Percentiles rank a stretch among this genome's conserved stretches.
phyloP scores from a whole-genome alignment of 2,888 invertebrate species.

The Apodemia hepburni region DNA sequence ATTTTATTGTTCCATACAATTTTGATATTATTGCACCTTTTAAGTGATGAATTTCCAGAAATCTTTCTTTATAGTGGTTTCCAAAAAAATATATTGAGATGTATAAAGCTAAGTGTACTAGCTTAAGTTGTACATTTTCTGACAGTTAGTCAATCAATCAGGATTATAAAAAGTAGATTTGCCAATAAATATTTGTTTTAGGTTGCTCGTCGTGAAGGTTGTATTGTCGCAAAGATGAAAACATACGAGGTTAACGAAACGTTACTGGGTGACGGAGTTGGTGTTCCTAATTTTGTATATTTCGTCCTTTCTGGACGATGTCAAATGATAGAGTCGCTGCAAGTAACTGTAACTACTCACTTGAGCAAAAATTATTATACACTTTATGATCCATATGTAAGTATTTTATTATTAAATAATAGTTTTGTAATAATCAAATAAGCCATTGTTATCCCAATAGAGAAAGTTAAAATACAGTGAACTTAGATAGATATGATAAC shows the following conservation, averaged over 20 bases:
- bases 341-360: slow-evolving; percentile 53
- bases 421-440: background rate
- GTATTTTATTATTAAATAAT: slow-evolving; percentile 31
- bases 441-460: background rate
- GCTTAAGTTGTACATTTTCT: too few relatives aligned
- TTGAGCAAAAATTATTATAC: slow-evolving; percentile 58
- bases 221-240: slow-evolving; percentile 82
- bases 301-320: slow-evolving; percentile 81
- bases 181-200: slow-evolving; percentile 13
- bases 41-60: too few relatives aligned
- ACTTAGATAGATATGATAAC: too few relatives aligned
- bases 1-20: too few relatives aligned
- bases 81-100: too few relatives aligned
- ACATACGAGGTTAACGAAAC: slow-evolving; percentile 77
- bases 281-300: slow-evolving; percentile 70
- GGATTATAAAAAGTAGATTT: too few relatives aligned
- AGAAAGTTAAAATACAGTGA: too few relatives aligned
- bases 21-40: too few relatives aligned
- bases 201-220: slow-evolving; percentile 82
- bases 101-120: too few relatives aligned
- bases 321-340: slow-evolving; percentile 80
- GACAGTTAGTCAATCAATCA: too few relatives aligned
- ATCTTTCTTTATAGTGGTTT: too few relatives aligned
- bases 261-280: slow-evolving; percentile 73
- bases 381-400: slow-evolving; percentile 69